Conservation (phyloP, 1,140 invertebrate species). For the Zaprionus vittiger region DNA sequence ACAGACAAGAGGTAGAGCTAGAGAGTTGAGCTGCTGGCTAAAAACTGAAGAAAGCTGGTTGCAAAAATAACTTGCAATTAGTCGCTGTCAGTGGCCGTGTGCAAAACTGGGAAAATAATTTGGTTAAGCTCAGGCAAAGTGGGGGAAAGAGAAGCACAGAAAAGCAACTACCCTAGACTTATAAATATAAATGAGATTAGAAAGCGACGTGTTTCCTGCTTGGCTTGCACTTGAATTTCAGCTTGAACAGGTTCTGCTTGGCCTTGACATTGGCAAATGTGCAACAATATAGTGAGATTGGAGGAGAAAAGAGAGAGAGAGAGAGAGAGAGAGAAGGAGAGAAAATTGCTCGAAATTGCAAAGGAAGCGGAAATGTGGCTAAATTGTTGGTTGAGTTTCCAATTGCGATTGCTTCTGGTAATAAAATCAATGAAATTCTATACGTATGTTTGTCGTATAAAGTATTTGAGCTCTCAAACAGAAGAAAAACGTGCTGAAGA, state of each 20-base stretch:
- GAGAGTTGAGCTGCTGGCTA: neutral
- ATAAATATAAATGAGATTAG: slow-evolving; percentile 44
- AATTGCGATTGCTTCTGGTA: slow-evolving; percentile 20
- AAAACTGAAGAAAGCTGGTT: slow-evolving; percentile 20
- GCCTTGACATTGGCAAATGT: slow-evolving; percentile 63
- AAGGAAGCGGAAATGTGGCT: slow-evolving; percentile 62
- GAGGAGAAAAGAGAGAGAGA: neutral
- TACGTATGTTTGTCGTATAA: neutral
- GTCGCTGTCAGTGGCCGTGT: slow-evolving; percentile 60
- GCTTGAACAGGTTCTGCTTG: slow-evolving; percentile 17
- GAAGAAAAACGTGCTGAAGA: slow-evolving; percentile 45
- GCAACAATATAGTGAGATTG: slow-evolving; percentile 6
- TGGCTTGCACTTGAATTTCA: slow-evolving; percentile 58
- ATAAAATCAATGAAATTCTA: slow-evolving; percentile 61
- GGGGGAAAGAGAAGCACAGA: neutral
- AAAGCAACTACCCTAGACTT: slow-evolving; percentile 3
- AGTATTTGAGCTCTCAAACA: slow-evolving; percentile 40
- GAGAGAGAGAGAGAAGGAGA: neutral
- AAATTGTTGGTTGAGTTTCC: slow-evolving; percentile 29
- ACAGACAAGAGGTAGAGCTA: neutral
- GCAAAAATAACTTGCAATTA: slow-evolving; percentile 73
- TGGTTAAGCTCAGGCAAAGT: slow-evolving; percentile 35
- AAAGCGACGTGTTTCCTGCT: slow-evolving; percentile 30
- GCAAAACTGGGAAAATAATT: slow-evolving; percentile 48
- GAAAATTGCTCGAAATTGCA: slow-evolving; percentile 18